Base-by-base conservation (phyloP, 2,113 vertebrate genomes). In the Danionella cerebrum region DNA sequence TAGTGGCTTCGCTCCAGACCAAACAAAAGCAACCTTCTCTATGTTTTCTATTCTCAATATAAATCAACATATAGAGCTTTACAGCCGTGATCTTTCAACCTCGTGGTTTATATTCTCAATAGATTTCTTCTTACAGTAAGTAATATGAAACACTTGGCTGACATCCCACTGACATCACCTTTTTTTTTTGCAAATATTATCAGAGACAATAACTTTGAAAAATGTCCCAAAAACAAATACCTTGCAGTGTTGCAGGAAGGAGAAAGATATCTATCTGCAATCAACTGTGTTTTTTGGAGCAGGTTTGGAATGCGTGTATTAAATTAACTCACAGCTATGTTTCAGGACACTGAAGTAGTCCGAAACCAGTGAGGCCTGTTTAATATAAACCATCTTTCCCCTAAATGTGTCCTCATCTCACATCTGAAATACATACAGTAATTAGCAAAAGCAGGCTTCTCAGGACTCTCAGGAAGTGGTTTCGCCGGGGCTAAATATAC, bases 401-500 rank as follows among this genome's bases (percentile, higher is more conserved):
- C 45, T 35, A 22, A 33, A 50, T 10, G 12, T 67, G 70, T 60
- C 70, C 54, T 69, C 25, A 12, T 58, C 55, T 73, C 54, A 71
- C 74, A 41, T 69, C 3, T 39, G 29, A 14, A 21, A 44, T 63
- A 35, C 48, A 14, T 42, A 35, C 33, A 55, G 66, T 76, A 63
- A 70, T 76, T 67, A 64, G 42, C 33, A 22, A 18, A 64, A 24
- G 35, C 12, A 73, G 65, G 39, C 36, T 66, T 9, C 48, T 70
- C 33, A 42, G 22, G 53, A 44, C 6, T 51, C 35, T 53, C 55
- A 70, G 75, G 70, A 73, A 67, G 63, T 58, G 24, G 59, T 50
- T 53, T 19, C 12, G 35, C 41, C 27, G 18, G 41, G 27, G 44
- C 48, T 67, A 65, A 73, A 58, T 69, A 76, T 76, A 70, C 70